Conservation (phyloP, 1,140 invertebrate genomes). For the Cylas formicarius region DNA sequence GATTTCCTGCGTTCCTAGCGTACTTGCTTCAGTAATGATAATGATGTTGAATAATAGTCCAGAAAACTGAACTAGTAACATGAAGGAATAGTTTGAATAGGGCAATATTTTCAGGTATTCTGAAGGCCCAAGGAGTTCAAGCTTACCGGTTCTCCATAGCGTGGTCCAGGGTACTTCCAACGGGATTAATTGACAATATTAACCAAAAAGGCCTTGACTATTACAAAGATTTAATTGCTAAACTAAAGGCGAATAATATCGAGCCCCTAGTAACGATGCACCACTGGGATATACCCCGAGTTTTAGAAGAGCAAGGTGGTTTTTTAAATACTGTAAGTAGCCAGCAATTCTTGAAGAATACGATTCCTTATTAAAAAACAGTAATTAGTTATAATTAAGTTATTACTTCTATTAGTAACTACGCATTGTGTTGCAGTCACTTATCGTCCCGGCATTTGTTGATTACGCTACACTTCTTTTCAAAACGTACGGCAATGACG, state of each 20-base stretch:
- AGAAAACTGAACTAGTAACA: too few relatives aligned
- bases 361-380: too few relatives aligned
- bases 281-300: constrained; percentile 63
- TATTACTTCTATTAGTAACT: too few relatives aligned
- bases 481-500: constrained; percentile 51
- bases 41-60: too few relatives aligned
- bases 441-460: constrained; percentile 52
- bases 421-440: too few relatives aligned
- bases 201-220: constrained; percentile 54
- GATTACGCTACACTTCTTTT: constrained; percentile 55
- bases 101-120: constrained; percentile 24
- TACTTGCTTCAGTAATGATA: too few relatives aligned
- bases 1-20: too few relatives aligned
- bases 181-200: constrained; percentile 39
- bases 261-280: constrained; percentile 61
- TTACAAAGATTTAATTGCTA: constrained; percentile 52
- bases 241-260: constrained; percentile 47
- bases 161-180: constrained; percentile 44
- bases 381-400: too few relatives aligned
- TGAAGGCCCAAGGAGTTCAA: constrained; percentile 44
- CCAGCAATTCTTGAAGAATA: too few relatives aligned
- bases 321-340: constrained; percentile 13
- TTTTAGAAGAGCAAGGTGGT: constrained; percentile 46
- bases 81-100: too few relatives aligned
- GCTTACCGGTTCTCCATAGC: constrained; percentile 53